Evolutionary conservation across 2,113 vertebrate species (phyloP), one percentile per base, ranked within the genome.

Genomic region (Elaphurus davidianus): DNA sequence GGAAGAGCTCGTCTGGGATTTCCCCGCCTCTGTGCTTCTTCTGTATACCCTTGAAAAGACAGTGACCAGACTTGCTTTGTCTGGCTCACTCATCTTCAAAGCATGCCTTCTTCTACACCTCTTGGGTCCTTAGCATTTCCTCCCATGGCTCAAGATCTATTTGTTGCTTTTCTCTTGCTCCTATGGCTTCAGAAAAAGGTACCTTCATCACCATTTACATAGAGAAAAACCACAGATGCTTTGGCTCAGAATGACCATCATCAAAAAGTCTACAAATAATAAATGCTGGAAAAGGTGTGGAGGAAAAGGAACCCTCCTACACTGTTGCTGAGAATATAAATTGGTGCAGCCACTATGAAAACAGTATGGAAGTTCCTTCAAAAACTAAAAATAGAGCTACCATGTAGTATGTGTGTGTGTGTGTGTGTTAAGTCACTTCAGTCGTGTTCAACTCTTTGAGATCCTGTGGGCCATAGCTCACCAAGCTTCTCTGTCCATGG

Each of bases 31-130:
- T 54, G 45, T 6, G 16, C 19, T 47, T 45, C 7, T 12, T 30
- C 33, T 47, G 1, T 0, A 4, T 28, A 12, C 2, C 2, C 16
- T 19, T 4, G 1, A 15, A 33, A 84, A 50, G 25, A 27, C 30
- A 36, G 1, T 2, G 14, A 13, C 23, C 15, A 3, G 43, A 8
- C 28, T 64, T 36, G 7, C 36, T 55, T 21, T 27, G 64, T 27
- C 74, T 36, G 47, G 45, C 33, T 33, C 28, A 10, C 16, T 45
- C 23, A 4, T 59, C 82, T 57, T 28, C 43, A 78, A 74, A 84
- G 0, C 43, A 11, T 1, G 1, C 17, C 36, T 28, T 84, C 84
- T 43, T 52, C 36, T 28, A 15, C 1, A 17, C 33, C 74, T 62
- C 54, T 43, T 5, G 12, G 59, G 33, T 55, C 36, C 19, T 59